phyloP scores from a whole-genome alignment of 2,113 vertebrate species.

The Hystrix brachyura region DNA sequence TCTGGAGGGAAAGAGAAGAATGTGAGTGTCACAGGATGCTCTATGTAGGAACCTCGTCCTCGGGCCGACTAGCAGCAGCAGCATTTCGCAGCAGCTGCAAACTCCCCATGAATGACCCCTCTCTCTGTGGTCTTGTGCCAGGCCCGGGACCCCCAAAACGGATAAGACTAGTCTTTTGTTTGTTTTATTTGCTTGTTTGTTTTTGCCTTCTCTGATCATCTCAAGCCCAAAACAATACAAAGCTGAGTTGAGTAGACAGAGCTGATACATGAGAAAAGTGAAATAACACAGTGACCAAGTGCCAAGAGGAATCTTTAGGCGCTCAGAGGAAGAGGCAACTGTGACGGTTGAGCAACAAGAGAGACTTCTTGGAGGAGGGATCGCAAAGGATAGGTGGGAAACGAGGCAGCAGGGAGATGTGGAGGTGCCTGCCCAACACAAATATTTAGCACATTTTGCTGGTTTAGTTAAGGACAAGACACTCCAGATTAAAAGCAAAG shows the following conservation, averaged over 20 bases:
- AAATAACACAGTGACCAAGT: neutral
- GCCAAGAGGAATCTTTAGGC: neutral
- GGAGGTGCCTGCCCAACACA: neutral
- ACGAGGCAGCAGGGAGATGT: neutral
- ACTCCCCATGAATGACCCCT: neutral
- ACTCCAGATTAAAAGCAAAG: neutral
- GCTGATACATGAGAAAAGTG: neutral
- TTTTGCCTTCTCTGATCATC: neutral
- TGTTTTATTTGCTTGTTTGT: neutral
- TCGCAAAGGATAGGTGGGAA: neutral
- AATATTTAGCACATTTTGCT: neutral
- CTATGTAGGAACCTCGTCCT: neutral
- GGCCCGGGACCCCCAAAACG: neutral
- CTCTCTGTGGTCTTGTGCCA: neutral
- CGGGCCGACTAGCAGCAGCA: neutral
- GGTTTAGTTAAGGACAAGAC: neutral
- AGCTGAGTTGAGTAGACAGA: neutral
- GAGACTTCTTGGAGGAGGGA: neutral
- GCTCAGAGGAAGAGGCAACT: neutral
- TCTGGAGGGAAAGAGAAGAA: neutral
- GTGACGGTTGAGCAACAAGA: neutral
- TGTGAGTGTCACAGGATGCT: neutral
- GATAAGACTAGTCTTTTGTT: neutral
- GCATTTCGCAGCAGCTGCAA: neutral
- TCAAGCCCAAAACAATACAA: neutral